Percentiles rank a stretch among this genome's conserved stretches.
phyloP scores from a whole-genome alignment of 2,888 invertebrate species.

The Brenthis hecate region DNA sequence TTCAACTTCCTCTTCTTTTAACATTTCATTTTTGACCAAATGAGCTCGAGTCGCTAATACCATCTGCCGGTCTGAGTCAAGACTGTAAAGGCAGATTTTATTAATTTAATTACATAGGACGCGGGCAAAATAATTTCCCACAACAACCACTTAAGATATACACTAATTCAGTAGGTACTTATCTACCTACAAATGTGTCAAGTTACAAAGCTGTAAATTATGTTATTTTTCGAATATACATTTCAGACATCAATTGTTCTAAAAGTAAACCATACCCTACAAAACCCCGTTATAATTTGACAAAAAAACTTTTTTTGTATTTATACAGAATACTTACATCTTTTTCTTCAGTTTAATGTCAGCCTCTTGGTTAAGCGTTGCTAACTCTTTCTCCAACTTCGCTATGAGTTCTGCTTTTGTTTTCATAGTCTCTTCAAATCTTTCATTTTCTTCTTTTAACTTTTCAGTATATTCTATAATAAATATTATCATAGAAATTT shows the following conservation, averaged over 20 bases:
- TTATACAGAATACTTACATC: constrained; percentile 53
- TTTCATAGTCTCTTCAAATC: constrained; percentile 50
- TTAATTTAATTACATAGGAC: no score
- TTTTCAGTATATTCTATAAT: constrained; percentile 49
- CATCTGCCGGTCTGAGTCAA: constrained; percentile 80
- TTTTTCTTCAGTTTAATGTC: constrained; percentile 55
- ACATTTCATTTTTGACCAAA: constrained; percentile 66
- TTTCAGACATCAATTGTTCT: no score
- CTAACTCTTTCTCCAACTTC: constrained; percentile 51
- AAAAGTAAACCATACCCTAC: no score
- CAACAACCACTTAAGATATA: neutral
- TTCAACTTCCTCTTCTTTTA: constrained; percentile 75
- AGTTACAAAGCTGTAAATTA: no score
- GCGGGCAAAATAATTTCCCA: neutral
- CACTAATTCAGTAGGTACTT: no score
- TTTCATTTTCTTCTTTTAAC: constrained; percentile 51
- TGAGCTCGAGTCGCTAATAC: constrained; percentile 75
- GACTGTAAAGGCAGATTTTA: constrained; percentile 47
- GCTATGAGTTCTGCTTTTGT: constrained; percentile 52
- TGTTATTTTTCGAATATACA: no score
- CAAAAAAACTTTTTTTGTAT: neutral
- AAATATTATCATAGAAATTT: neutral
- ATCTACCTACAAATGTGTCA: no score
- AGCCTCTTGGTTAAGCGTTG: constrained; percentile 47
- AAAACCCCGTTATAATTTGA: no score